Base-by-base conservation (phyloP, 2,113 vertebrate species). In the Dolichallabes microphthalmus region DNA sequence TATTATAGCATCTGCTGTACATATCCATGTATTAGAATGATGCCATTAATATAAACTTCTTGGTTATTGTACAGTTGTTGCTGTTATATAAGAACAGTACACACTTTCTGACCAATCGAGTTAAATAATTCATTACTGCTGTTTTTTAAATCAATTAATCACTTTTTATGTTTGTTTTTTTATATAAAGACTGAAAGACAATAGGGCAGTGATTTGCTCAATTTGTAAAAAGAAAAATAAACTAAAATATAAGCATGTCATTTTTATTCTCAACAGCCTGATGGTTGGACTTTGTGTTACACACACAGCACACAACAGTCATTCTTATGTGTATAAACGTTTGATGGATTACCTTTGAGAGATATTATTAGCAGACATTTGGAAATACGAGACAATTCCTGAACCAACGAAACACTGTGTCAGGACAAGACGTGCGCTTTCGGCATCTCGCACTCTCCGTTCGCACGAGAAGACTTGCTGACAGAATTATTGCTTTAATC, bases 401-500 rank as follows among this genome's bases (percentile, higher is more conserved):
- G 73, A 76, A 53, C 25, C 45, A 0, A 76, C 73, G 14, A 4
- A 53, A 76, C 15, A 7, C 73, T 76, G 71, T 74, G 73, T 76
- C 73, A 76, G 50, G 73, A 53, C 73, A 76, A 76, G 50, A 53
- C 50, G 17, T 17, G 50, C 1, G 50, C 73, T 53, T 19, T 27
- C 10, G 73, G 73, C 73, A 76, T 66, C 75, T 57, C 1, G 19
- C 55, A 11, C 57, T 76, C 35, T 76, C 74, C 19, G 4, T 78
- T 61, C 27, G 61, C 45, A 55, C 8, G 63, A 69, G 64, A 82
- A 57, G 80, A 82, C 80, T 55, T 15, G 64, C 63, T 69, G 63
- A 53, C 80, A 82, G 64, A 69, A 55, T 55, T 57, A 69, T 17
- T 82, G 50, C 52, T 55, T 68, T 55, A 69, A 32, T 82, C 55